Conservation (phyloP, 2,888 invertebrate species). For the Cheilosia vulpina region DNA sequence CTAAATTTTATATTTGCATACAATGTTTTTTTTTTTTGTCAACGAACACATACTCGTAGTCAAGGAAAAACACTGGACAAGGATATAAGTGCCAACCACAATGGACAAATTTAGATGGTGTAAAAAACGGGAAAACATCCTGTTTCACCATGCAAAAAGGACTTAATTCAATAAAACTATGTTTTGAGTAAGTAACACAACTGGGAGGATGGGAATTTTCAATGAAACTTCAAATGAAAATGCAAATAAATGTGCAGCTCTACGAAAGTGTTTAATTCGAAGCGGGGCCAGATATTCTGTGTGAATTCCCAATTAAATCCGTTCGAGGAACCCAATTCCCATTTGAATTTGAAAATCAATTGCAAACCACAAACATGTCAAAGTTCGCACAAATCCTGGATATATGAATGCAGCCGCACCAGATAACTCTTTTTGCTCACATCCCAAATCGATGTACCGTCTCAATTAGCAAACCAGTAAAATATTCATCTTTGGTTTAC, state of each 20-base stretch:
- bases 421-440: neutral
- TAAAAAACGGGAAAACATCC: slow-evolving; percentile 31
- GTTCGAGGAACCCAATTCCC: neutral
- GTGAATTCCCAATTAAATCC: neutral
- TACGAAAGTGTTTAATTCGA: too few relatives aligned
- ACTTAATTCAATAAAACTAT: slow-evolving; percentile 23
- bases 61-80: slow-evolving; percentile 2
- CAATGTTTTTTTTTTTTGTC: slow-evolving; percentile 7
- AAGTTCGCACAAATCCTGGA: neutral
- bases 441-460: slow-evolving; percentile 1
- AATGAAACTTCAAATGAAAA: slow-evolving; percentile 48
- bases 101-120: slow-evolving; percentile 29
- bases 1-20: slow-evolving; percentile 65
- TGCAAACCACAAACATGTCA: neutral
- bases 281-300: too few relatives aligned
- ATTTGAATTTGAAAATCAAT: slow-evolving; percentile 12
- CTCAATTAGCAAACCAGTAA: neutral
- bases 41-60: neutral
- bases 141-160: slow-evolving; percentile 1
- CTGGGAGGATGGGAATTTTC: slow-evolving; percentile 29
- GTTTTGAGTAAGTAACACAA: slow-evolving; percentile 16
- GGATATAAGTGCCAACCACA: slow-evolving; percentile 54
- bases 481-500: slow-evolving; percentile 6
- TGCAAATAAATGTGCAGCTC: too few relatives aligned
- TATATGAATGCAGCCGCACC: neutral